A percentile compares a stretch with the other conserved stretches of the same genome.
phyloP scores from a whole-genome alignment of 2,888 invertebrate species.

The Homarus gammarus region DNA sequence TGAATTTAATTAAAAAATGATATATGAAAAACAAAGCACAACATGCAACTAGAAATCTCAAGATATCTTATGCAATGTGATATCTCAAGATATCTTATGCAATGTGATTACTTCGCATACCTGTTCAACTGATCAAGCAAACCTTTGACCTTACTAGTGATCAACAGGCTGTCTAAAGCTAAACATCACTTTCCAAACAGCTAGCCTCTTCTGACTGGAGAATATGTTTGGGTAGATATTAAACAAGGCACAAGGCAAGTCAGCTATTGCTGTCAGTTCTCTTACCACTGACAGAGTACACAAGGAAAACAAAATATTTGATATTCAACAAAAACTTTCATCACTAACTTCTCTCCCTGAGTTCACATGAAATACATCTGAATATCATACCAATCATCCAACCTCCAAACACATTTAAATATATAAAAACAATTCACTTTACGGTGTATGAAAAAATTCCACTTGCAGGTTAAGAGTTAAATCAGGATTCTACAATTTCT shows the following conservation, averaged over 20 bases:
- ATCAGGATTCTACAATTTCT: background rate
- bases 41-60: no score
- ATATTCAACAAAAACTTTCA: background rate
- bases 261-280: conserved; percentile 1
- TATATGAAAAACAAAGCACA: no score
- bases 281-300: background rate
- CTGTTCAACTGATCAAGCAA: background rate
- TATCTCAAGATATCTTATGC: background rate
- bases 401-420: background rate
- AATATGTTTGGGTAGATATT: background rate
- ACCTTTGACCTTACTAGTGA: background rate
- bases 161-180: background rate
- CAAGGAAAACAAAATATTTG: no score
- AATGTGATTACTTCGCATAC: background rate
- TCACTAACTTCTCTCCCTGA: background rate
- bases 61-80: no score
- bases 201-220: conserved; percentile 1
- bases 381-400: background rate
- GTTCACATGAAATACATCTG: background rate
- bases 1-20: no score
- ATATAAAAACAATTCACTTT: no score
- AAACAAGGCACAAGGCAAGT: conserved; percentile 9
- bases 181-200: background rate
- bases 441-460: background rate
- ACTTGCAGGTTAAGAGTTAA: background rate